Percentiles rank a stretch among this genome's conserved stretches.
Conservation (phyloP, 2,888 invertebrate species). For the Pristionchus japonicus region DNA sequence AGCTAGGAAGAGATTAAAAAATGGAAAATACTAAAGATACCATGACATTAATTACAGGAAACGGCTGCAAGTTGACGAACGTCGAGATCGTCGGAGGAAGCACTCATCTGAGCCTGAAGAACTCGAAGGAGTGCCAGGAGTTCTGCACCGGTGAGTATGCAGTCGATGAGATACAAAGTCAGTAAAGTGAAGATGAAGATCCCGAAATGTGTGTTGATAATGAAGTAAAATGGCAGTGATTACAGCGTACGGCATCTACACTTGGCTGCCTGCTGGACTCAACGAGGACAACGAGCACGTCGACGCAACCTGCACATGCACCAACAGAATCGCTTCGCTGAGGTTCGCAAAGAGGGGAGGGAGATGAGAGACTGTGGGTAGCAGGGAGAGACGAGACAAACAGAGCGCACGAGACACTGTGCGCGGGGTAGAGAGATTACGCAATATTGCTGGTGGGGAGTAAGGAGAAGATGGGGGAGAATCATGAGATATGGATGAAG, state of each 20-base stretch:
- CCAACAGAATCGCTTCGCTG: slow-evolving; percentile 25
- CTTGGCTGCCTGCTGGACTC: slow-evolving; percentile 49
- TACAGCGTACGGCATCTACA: slow-evolving; percentile 58
- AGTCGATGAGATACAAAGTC: too few relatives aligned
- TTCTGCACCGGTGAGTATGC: slow-evolving; percentile 57
- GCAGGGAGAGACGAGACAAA: background rate
- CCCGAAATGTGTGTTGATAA: background rate
- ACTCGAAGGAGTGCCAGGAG: slow-evolving; percentile 63
- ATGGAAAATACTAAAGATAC: too few relatives aligned
- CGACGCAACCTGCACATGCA: slow-evolving; percentile 33
- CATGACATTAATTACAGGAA: slow-evolving; percentile 47
- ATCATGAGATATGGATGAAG: background rate
- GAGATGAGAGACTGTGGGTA: background rate
- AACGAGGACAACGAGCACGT: background rate
- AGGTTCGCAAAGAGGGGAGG: background rate
- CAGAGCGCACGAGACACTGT: slow-evolving; percentile 5
- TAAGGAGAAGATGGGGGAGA: background rate
- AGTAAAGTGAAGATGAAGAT: too few relatives aligned
- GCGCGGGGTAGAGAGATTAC: background rate
- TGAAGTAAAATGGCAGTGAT: background rate
- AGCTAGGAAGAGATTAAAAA: too few relatives aligned
- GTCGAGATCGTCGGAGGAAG: slow-evolving; percentile 60
- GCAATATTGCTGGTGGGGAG: background rate
- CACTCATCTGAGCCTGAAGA: slow-evolving; percentile 53
- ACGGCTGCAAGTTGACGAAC: slow-evolving; percentile 56